A percentile compares a stretch with the other conserved stretches of the same genome.
These are phyloP conservation scores for Coptotermes formosanus DNA, from an alignment of 1,140 invertebrate species.

Conservation along the genomic window DNA sequence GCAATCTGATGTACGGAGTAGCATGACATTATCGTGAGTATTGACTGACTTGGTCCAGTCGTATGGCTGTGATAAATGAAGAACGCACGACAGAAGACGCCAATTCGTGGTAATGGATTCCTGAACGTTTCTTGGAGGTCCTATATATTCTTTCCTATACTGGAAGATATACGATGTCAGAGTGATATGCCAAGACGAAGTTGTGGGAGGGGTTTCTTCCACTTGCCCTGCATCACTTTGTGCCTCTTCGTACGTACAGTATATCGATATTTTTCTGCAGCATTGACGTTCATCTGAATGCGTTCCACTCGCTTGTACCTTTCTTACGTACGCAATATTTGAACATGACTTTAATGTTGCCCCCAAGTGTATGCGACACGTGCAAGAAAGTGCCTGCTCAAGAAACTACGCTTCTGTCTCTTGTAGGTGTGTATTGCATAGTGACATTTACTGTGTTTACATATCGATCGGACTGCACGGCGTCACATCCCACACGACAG, in stretches of 20 bases:
- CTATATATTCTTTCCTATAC: background rate
- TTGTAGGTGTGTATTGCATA: no score
- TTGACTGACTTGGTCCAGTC: background rate
- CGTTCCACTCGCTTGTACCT: background rate
- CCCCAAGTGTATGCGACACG: no score
- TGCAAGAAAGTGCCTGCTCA: no score
- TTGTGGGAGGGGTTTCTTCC: background rate
- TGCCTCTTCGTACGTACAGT: background rate
- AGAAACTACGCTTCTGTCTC: no score
- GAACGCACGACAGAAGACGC: background rate
- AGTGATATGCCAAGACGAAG: background rate
- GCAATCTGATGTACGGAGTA: background rate
- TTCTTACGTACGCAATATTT: background rate
- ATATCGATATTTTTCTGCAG: background rate
- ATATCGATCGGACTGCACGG: no score
- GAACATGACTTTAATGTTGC: no score
- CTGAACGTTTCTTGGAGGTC: background rate
- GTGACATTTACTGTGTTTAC: no score
- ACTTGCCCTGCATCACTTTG: background rate
- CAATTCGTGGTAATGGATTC: slow-evolving; percentile 15
- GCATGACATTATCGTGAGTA: no score
- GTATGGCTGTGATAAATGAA: background rate
- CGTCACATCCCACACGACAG: no score
- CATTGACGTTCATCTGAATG: background rate
- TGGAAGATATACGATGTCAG: background rate